These are phyloP conservation scores for Gobio gobio DNA, from an alignment of 2,113 vertebrate genomes.

Conservation along the genomic window DNA sequence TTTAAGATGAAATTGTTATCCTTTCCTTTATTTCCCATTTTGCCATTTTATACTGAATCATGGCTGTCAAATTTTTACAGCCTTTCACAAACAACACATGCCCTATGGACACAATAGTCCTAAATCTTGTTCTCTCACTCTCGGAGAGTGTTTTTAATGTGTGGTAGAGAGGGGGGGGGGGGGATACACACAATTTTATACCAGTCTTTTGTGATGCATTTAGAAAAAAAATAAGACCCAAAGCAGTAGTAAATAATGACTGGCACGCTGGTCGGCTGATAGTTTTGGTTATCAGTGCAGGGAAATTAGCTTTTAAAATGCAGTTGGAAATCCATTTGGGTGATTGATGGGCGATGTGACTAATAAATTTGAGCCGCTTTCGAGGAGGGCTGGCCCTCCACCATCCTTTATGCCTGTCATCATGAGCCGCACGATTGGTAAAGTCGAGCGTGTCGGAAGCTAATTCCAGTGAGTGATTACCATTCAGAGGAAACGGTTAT, in stretches of 20 bases:
- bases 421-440: conserved; percentile 71
- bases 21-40: conserved; percentile 61
- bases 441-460: conserved; percentile 69
- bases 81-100: conserved; percentile 63
- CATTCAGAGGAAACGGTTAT: conserved; percentile 67
- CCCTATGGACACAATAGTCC: conserved; percentile 54
- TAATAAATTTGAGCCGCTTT: conserved; percentile 81
- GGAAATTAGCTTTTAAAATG: conserved; percentile 87
- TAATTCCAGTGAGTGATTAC: conserved; percentile 69
- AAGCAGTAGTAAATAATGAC: conserved; percentile 77
- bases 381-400: conserved; percentile 67
- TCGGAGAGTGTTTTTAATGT: conserved; percentile 63
- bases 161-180: conserved; percentile 48
- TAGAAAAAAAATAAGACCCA: conserved; percentile 68
- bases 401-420: conserved; percentile 79
- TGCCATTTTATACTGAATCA: conserved; percentile 65
- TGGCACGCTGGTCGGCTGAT: conserved; percentile 66
- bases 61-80: conserved; percentile 56
- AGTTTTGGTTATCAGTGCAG: conserved; percentile 79
- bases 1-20: conserved; percentile 58
- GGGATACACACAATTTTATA: conserved; percentile 57
- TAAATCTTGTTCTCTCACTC: conserved; percentile 54
- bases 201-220: conserved; percentile 74
- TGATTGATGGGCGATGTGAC: conserved; percentile 81
- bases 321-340: conserved; percentile 82